Conservation (phyloP, 2,113 vertebrate species). For the Varanus salvator region DNA sequence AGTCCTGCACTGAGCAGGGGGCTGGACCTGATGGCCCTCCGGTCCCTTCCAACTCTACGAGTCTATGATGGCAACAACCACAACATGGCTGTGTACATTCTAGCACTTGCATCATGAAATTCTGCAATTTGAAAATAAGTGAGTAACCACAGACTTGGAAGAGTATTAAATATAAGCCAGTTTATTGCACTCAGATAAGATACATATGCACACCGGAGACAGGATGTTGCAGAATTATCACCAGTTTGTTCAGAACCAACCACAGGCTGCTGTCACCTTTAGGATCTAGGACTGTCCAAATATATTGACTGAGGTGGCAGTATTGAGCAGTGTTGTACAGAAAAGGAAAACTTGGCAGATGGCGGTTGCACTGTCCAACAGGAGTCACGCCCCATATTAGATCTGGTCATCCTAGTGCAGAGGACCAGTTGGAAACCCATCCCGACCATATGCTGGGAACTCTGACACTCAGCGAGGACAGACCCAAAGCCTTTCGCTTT, state of each 20-base stretch:
- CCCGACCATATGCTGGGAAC: neutral
- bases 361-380: neutral
- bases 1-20: no score
- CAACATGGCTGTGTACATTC: no score
- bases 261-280: neutral
- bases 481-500: neutral
- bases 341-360: neutral
- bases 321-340: neutral
- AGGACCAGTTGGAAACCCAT: neutral
- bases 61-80: neutral
- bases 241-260: neutral
- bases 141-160: neutral
- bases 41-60: no score
- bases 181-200: slow-evolving; percentile 20
- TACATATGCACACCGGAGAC: neutral
- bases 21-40: no score
- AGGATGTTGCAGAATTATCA: neutral
- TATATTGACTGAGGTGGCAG: neutral
- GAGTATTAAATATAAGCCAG: slow-evolving; percentile 22
- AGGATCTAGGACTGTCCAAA: neutral
- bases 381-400: no score
- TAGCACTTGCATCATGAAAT: neutral
- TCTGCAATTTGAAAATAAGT: neutral
- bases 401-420: neutral
- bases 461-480: neutral